Percentiles rank a stretch among this genome's conserved stretches.
Evolutionary conservation across 2,113 vertebrate species (phyloP).

Genomic region (Eulemur macaco): DNA sequence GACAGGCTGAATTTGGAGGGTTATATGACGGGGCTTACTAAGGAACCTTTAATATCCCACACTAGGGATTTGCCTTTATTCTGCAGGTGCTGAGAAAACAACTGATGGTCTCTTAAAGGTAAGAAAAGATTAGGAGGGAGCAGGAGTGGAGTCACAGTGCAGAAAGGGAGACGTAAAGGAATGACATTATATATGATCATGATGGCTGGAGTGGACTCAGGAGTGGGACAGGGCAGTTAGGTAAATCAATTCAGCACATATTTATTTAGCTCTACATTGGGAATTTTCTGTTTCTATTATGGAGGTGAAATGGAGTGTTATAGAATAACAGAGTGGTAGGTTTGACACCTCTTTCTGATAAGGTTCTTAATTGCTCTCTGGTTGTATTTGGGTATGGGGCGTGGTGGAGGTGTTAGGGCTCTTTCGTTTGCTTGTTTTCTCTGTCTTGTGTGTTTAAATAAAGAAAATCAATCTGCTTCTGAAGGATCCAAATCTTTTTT

Average conservation of each 20-base stretch:
- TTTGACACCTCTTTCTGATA: neutral
- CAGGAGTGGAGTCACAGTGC: neutral
- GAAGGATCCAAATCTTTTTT: neutral
- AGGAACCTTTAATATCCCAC: neutral
- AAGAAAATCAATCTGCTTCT: conserved; percentile 25
- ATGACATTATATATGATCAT: neutral
- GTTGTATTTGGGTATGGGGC: neutral
- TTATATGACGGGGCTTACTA: neutral
- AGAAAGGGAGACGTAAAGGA: neutral
- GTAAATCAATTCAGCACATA: neutral
- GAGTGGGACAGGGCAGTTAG: neutral
- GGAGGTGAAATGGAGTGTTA: neutral
- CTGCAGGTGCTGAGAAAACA: neutral
- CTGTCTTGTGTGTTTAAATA: neutral
- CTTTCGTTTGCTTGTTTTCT: neutral
- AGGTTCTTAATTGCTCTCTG: neutral
- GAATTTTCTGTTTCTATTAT: neutral
- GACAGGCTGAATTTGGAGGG: neutral
- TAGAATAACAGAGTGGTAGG: neutral
- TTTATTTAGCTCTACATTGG: neutral
- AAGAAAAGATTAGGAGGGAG: neutral
- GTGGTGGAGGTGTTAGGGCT: neutral
- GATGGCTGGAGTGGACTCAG: neutral
- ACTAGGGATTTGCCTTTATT: neutral
- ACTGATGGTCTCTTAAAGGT: neutral